Evolutionary conservation across 2,888 invertebrate genomes (phyloP).

Genomic region (Apoderus coryli): DNA sequence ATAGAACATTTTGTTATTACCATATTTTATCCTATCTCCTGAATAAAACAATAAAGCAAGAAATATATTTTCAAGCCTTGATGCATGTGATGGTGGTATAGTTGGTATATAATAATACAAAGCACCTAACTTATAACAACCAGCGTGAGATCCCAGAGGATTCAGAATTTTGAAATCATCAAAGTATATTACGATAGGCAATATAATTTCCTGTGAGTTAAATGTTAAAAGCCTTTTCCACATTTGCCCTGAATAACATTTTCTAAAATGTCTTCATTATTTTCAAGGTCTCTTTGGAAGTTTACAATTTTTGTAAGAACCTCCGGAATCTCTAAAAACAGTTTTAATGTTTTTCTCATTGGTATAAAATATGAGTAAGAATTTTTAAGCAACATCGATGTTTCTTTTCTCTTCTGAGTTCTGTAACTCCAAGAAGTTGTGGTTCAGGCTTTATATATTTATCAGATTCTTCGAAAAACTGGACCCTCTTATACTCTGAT

Average conservation of each 20-base stretch:
- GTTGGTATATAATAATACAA: conserved; percentile 1
- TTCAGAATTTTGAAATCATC: conserved; percentile 6
- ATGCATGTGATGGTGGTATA: conserved; percentile 1
- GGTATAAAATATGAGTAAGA: no score
- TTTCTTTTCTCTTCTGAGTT: no score
- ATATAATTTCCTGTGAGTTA: no score
- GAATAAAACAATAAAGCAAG: conserved; percentile 1
- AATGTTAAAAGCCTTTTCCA: no score
- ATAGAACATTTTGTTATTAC: conserved; percentile 1
- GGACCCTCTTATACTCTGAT: no score
- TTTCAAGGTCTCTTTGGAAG: neutral
- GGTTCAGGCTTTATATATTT: no score
- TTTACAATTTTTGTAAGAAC: conserved; percentile 3
- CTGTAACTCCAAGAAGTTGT: no score
- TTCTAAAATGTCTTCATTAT: neutral
- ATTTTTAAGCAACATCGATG: no score
- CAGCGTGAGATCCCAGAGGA: conserved; percentile 5
- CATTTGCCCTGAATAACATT: conserved; percentile 1
- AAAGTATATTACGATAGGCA: conserved; percentile 3
- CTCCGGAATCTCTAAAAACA: conserved; percentile 1
- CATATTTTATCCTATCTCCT: conserved; percentile 3
- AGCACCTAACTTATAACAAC: conserved; percentile 2
- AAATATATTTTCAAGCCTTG: conserved; percentile 5
- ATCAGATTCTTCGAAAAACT: no score
- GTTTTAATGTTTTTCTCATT: conserved; percentile 1